Evolutionary conservation across 2,888 invertebrate species (phyloP).

Genomic region (Thysanoteuthis rhombus): DNA sequence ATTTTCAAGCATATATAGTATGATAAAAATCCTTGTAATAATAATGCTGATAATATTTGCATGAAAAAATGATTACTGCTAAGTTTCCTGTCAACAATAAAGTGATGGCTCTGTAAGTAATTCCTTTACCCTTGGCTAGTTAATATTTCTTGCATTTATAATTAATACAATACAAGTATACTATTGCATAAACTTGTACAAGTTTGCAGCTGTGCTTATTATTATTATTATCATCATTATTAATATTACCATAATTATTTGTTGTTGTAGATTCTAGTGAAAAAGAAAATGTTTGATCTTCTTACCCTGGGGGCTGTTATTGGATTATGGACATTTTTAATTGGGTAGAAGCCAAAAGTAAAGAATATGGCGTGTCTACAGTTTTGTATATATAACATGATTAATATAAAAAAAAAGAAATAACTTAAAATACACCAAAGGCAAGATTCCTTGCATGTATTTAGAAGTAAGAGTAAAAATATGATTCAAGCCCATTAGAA

Average conservation of each 20-base stretch:
- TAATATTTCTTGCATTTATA: neutral
- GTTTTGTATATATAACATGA: neutral
- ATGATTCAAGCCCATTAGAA: neutral
- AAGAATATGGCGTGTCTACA: neutral
- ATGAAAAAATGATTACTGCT: too few relatives aligned
- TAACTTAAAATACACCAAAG: neutral
- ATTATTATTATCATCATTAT: too few relatives aligned
- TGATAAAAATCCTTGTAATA: too few relatives aligned
- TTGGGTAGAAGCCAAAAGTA: neutral
- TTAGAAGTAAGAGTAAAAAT: neutral
- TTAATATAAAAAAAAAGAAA: conserved; percentile 12
- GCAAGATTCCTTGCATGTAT: neutral
- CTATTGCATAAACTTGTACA: neutral
- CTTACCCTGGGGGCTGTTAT: neutral
- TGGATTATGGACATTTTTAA: neutral
- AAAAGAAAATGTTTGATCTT: neutral
- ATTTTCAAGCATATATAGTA: too few relatives aligned
- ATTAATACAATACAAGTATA: neutral
- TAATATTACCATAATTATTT: too few relatives aligned
- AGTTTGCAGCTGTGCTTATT: neutral
- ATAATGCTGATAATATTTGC: too few relatives aligned
- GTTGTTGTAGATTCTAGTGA: too few relatives aligned
- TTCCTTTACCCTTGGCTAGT: too few relatives aligned
- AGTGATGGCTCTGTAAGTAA: too few relatives aligned
- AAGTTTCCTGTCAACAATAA: too few relatives aligned